Base-by-base conservation (phyloP, 2,888 invertebrate species). In the Orthosia gothica region DNA sequence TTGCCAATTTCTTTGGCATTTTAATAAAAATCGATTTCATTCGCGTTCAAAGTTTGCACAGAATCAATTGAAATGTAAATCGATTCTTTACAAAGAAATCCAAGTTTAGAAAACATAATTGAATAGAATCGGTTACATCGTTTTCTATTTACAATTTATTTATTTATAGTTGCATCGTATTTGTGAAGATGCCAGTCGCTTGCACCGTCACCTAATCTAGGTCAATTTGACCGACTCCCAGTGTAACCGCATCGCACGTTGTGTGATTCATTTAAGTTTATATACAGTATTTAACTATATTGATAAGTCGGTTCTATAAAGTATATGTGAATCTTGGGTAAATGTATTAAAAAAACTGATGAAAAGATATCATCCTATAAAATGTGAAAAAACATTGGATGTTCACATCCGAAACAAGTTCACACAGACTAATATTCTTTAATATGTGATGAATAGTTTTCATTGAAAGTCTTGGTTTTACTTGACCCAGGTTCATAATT, bases 181-280 rank as follows among this genome's bases (percentile, higher is more conserved):
- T 79, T 76, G 57, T 47, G 49, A 47, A 64, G 64, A 71, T 68
- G 58, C 67, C 62, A 32, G 45, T 49, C 63, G 63, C 32, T 15
- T 54, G 63, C 47, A 47, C 70, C 59, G 63, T 65, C 58, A 59
- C 49, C 69, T 65, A 65, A 84, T 78, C 77, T 74, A 59, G 85
- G 85, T 78, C 85, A 65, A 64, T 64, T 55, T 45, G 69, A 71
- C 61, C 65, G 70, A 72, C 73, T 70, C 23, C 12, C 16, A 55
- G 64, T 82, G 62, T 59, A 82, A 76, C 78, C 63, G 32, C 57
- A 80, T 74, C 49, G 58, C 58, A 70, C 40, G n/a, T 74, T 32
- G 45, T 70, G 49, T 71, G 62, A 59, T 67, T 78, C 12, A 70
- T 40, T 66, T 58, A 12, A 57, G 45, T 59, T 72, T 61, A 72